A percentile compares a stretch with the other conserved stretches of the same genome.
phyloP scores from a whole-genome alignment of 2,113 vertebrate species.

The Orientallactaga bullata region DNA sequence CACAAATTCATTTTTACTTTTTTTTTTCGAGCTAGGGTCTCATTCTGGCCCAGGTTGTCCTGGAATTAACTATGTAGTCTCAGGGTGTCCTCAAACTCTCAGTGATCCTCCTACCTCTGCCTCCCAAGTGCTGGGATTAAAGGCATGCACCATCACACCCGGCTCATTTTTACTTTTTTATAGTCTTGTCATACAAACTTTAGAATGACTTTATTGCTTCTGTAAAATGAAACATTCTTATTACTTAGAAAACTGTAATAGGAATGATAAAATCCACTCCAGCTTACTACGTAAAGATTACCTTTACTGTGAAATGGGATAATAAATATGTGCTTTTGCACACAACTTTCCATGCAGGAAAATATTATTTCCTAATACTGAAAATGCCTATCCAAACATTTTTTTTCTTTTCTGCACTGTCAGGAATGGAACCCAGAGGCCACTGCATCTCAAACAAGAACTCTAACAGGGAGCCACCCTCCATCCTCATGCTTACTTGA shows the following conservation, averaged over 20 bases:
- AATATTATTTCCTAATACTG: neutral
- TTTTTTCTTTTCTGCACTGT: neutral
- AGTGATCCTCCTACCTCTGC: no score
- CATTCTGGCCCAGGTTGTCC: no score
- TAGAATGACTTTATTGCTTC: neutral
- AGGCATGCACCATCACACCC: no score
- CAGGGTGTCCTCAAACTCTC: no score
- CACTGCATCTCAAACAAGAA: neutral
- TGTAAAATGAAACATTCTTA: neutral
- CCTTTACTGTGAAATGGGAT: neutral
- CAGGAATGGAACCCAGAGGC: neutral
- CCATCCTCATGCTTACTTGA: neutral
- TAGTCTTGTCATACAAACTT: neutral
- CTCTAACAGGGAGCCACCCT: neutral
- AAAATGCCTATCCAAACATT: neutral
- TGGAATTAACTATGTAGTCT: no score
- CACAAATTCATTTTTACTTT: neutral
- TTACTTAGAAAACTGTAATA: neutral
- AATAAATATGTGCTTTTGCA: neutral
- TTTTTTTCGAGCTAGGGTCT: no score
- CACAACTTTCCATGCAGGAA: neutral
- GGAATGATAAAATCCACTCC: neutral
- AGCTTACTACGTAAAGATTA: neutral
- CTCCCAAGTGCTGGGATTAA: no score
- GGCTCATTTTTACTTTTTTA: neutral